Evolutionary conservation across 2,888 invertebrate species (phyloP), one percentile per base, ranked within the genome.

Genomic region (Macrophya alboannulata): DNA sequence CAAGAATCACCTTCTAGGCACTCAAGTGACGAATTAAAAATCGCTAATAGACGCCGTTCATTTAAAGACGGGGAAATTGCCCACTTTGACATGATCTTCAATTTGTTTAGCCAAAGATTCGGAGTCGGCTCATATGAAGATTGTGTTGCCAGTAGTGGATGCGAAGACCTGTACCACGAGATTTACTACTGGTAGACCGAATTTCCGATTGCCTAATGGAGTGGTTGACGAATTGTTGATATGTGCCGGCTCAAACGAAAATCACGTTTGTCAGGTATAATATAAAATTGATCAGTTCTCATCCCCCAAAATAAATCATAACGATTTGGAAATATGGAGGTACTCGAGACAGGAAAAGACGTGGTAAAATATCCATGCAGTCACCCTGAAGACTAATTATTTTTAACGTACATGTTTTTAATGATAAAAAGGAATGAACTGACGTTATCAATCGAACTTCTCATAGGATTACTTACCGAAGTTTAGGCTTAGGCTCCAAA

Each of bases 231-330:
- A 94, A 0, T 93, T 91, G 15, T 95, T 95, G 91, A 89, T 96
- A 51, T 96, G 96, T 88, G 95, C 95, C 1, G 95, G 95, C 5
- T 90, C 91, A 84, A 88, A 86, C 0, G 93, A 92, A n/a, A 93
- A 93, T 55, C 95, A 95, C 87, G 95, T 95, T 0, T 96, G 96
- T 84, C 94, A 94, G 92, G 95, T 94, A 43, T 31, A 43, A 10
- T 4, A 15, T 8, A 37, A 21, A 21, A 62, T 25, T 25, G 21
- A 21, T 62, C 25, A 12, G 62, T 62, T 62, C 62, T 21, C 25
- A 25, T 25, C 5, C 12, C 25, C 10, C 3, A 10, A 21, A 10
- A 62, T n/a, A 62, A n/a, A 21, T 62, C 8, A 48, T 21, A 17
- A 40, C 17, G 40, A 37, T 25, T 2, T 25, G 9, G 21, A 62